phyloP scores from a whole-genome alignment of 2,888 invertebrate species.

The Carpatolechia fugitivella region DNA sequence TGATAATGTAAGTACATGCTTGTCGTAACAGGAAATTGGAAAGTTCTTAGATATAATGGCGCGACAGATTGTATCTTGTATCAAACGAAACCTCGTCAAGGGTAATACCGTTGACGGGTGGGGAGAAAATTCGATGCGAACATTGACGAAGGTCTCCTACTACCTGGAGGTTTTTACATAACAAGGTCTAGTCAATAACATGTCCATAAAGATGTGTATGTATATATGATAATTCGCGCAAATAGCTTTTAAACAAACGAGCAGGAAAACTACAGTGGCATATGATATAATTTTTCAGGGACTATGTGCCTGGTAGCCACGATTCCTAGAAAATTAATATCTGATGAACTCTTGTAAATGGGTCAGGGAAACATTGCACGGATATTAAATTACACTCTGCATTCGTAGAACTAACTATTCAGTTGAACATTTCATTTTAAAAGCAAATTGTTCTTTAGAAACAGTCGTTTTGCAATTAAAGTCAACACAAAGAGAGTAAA shows the following conservation, averaged over 20 bases:
- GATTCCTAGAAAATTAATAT: constrained; percentile 3
- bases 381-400: not conserved
- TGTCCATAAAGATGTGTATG: not conserved
- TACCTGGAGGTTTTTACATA: not conserved
- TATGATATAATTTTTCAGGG: not conserved
- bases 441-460: no score
- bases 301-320: not conserved
- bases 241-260: not conserved
- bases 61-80: not conserved
- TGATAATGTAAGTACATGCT: not conserved
- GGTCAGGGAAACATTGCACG: not conserved
- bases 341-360: not conserved
- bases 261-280: not conserved
- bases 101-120: not conserved
- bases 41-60: not conserved
- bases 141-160: constrained; percentile 10
- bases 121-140: constrained; percentile 1
- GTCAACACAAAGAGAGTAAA: no score
- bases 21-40: not conserved
- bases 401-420: no score
- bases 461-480: no score
- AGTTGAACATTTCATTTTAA: no score
- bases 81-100: not conserved
- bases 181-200: not conserved
- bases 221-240: not conserved